These are phyloP conservation scores for Eilema griseolum DNA, from an alignment of 2,888 invertebrate species.

Conservation along the genomic window DNA sequence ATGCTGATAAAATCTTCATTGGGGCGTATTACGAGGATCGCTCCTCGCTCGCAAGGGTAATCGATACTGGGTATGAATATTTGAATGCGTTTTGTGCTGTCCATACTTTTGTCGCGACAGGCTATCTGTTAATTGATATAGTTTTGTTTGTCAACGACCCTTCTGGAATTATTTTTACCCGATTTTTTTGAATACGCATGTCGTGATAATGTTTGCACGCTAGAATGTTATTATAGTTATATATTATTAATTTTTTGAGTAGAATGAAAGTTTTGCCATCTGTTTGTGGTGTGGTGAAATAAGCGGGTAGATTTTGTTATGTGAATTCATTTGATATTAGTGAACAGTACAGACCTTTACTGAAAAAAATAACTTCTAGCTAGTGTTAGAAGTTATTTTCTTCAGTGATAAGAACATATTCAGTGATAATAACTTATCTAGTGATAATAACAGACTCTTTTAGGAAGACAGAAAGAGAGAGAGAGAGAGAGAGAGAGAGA, in stretches of 20 bases:
- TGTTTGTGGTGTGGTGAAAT: neutral
- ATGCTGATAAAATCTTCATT: slow-evolving; percentile 81
- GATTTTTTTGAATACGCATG: slow-evolving; percentile 40
- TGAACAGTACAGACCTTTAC: too few species aligned
- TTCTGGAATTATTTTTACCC: slow-evolving; percentile 41
- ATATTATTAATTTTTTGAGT: neutral
- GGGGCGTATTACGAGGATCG: slow-evolving; percentile 71
- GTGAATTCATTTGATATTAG: too few species aligned
- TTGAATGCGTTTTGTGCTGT: slow-evolving; percentile 73
- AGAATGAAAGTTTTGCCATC: neutral
- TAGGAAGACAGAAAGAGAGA: neutral
- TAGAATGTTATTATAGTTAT: neutral
- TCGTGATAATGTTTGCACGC: slow-evolving; percentile 11
- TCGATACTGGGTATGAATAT: slow-evolving; percentile 82
- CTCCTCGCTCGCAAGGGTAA: slow-evolving; percentile 52
- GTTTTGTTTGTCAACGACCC: slow-evolving; percentile 65
- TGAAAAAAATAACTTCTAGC: too few species aligned
- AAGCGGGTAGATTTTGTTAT: too few species aligned
- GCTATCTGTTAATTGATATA: slow-evolving; percentile 77
- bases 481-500: neutral
- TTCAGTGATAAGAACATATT: too few species aligned
- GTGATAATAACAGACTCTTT: neutral
- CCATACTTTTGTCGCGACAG: slow-evolving; percentile 65
- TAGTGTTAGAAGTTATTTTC: too few species aligned
- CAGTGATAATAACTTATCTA: too few species aligned